phyloP scores from a whole-genome alignment of 2,888 invertebrate species.

The Drosophila borborema region DNA sequence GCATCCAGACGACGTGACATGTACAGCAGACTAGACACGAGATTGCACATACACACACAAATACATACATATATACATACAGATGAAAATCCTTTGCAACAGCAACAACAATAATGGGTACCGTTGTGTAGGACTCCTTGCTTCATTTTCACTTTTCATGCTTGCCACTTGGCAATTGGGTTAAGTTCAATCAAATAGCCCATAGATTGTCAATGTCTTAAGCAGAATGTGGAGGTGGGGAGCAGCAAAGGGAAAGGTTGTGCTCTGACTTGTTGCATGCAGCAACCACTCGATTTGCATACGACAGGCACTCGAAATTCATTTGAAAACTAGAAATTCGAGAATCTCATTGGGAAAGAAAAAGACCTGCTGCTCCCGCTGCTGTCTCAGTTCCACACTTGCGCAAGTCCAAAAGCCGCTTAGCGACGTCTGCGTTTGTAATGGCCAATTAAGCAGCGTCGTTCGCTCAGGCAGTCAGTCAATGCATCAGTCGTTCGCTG shows the following conservation, averaged over 20 bases:
- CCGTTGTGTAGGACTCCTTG: not conserved
- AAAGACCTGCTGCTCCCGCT: not conserved
- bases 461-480: constrained; percentile 24
- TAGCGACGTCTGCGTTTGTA: constrained; percentile 51
- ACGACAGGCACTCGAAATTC: constrained; percentile 42
- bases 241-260: not conserved
- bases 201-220: constrained; percentile 30
- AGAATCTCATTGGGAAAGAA: constrained; percentile 37
- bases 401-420: constrained; percentile 60
- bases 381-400: constrained; percentile 20
- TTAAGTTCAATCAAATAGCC: constrained; percentile 47
- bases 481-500: constrained; percentile 43
- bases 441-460: constrained; percentile 77
- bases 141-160: constrained; percentile 38
- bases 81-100: constrained; percentile 20
- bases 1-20: constrained; percentile 43
- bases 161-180: constrained; percentile 29
- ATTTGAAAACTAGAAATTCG: constrained; percentile 50
- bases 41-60: constrained; percentile 19
- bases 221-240: not conserved
- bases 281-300: constrained; percentile 82
- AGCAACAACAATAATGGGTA: not conserved
- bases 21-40: constrained; percentile 29
- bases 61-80: not conserved
- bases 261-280: constrained; percentile 48